These are phyloP conservation scores for Poecilia wingei DNA, from an alignment of 2,797 vertebrate genomes.

Conservation along the genomic window DNA sequence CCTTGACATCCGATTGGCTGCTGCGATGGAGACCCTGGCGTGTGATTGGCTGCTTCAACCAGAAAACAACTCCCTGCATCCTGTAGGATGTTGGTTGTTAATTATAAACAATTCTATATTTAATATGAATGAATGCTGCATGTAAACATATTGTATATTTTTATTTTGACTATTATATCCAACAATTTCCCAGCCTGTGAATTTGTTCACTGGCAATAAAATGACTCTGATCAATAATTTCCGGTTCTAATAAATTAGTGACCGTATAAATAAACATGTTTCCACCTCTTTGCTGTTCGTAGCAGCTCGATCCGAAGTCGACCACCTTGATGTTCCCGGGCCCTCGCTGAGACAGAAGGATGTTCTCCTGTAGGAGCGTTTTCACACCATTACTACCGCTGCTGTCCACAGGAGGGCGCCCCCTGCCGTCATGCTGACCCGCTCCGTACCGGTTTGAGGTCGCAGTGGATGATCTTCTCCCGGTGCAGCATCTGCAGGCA, in stretches of 20 bases:
- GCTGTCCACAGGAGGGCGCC: slow-evolving; percentile 49
- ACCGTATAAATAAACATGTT: not conserved
- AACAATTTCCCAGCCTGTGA: too few species aligned
- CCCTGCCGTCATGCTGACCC: not conserved
- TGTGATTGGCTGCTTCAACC: not conserved
- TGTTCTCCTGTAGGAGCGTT: slow-evolving; percentile 87
- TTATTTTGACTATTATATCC: too few species aligned
- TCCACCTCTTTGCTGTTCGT: slow-evolving; percentile 92
- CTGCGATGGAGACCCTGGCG: not conserved
- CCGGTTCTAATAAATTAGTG: not conserved
- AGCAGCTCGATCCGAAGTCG: slow-evolving; percentile 96
- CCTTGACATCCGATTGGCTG: too few species aligned
- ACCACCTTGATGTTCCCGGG: slow-evolving; percentile 95
- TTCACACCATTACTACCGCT: slow-evolving; percentile 1
- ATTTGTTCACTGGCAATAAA: too few species aligned
- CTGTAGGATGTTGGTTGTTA: too few species aligned
- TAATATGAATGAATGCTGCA: too few species aligned
- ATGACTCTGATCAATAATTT: not conserved
- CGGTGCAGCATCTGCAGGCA: slow-evolving; percentile 92
- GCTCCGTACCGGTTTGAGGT: slow-evolving; percentile 90
- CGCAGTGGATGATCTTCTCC: slow-evolving; percentile 95
- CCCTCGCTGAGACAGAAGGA: slow-evolving; percentile 89
- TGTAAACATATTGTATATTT: too few species aligned
- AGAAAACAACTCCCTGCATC: not conserved
- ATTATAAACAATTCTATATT: too few species aligned